phyloP scores from a whole-genome alignment of 2,888 invertebrate genomes.

The Meandrusa payeni region DNA sequence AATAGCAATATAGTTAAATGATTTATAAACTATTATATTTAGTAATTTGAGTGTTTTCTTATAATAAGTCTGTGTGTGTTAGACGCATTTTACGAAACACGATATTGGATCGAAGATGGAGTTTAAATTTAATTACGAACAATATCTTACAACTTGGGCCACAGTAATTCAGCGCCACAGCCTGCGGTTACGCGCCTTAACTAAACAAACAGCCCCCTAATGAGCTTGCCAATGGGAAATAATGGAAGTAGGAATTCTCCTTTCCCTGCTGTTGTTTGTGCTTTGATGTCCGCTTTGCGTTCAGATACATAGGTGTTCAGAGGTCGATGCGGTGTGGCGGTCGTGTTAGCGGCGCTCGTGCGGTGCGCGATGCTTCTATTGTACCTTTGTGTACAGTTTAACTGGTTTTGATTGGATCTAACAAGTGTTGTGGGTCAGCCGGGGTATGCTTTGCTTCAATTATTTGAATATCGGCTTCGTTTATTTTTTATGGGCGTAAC shows the following conservation, averaged over 20 bases:
- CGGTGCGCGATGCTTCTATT: neutral
- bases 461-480: too few species aligned
- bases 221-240: constrained; percentile 46
- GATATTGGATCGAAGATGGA: too few species aligned
- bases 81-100: too few species aligned
- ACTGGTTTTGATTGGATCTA: neutral
- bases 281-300: constrained; percentile 24
- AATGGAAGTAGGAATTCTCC: constrained; percentile 33
- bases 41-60: too few species aligned
- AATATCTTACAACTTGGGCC: constrained; percentile 27
- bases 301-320: constrained; percentile 4
- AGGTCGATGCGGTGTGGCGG: neutral
- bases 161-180: constrained; percentile 28
- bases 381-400: neutral
- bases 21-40: too few species aligned
- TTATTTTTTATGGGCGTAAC: too few species aligned
- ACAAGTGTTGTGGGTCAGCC: neutral
- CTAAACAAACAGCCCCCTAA: constrained; percentile 47
- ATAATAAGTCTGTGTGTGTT: too few species aligned
- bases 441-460: too few species aligned
- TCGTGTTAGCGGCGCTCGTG: too few species aligned
- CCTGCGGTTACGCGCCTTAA: constrained; percentile 45
- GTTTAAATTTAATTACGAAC: too few species aligned
- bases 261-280: constrained; percentile 24
- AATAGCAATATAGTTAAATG: too few species aligned